phyloP scores from a whole-genome alignment of 2,888 invertebrate species.

The Reticulitermes lucifugus region DNA sequence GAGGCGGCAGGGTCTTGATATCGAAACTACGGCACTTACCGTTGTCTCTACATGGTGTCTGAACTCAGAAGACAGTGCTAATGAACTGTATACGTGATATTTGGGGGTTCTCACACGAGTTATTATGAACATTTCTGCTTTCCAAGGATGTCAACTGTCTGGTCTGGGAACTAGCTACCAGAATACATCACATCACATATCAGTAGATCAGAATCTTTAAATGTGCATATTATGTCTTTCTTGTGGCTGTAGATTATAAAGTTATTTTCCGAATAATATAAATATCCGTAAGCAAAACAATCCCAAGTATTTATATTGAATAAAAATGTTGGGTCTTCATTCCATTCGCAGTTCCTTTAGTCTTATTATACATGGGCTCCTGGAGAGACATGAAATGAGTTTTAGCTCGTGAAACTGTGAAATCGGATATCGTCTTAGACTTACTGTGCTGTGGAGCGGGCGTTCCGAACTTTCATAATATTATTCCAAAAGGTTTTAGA shows the following conservation, averaged over 20 bases:
- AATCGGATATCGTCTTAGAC: slow-evolving; percentile 48
- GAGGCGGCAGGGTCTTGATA: too few relatives aligned
- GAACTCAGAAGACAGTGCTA: too few relatives aligned
- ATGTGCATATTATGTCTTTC: too few relatives aligned
- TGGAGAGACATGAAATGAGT: slow-evolving; percentile 44
- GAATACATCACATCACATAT: too few relatives aligned
- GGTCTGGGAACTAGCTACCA: too few relatives aligned
- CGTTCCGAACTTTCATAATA: slow-evolving; percentile 50
- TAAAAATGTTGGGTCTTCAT: not conserved
- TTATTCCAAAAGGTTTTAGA: slow-evolving; percentile 50
- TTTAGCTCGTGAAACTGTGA: slow-evolving; percentile 49
- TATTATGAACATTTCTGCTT: too few relatives aligned
- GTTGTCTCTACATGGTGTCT: too few relatives aligned
- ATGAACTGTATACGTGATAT: too few relatives aligned
- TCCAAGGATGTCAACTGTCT: too few relatives aligned
- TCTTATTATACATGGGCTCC: slow-evolving; percentile 46
- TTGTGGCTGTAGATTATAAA: not conserved
- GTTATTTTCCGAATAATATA: not conserved
- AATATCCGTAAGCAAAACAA: not conserved
- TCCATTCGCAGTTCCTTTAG: slow-evolving; percentile 21
- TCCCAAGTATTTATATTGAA: not conserved
- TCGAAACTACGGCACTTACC: too few relatives aligned
- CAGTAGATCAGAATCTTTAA: too few relatives aligned
- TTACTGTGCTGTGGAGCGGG: slow-evolving; percentile 39
- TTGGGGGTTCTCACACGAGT: too few relatives aligned